A percentile compares a stretch with the other conserved stretches of the same genome.
These are phyloP conservation scores for Lepus europaeus DNA, from an alignment of 2,113 vertebrate species.

Conservation along the genomic window DNA sequence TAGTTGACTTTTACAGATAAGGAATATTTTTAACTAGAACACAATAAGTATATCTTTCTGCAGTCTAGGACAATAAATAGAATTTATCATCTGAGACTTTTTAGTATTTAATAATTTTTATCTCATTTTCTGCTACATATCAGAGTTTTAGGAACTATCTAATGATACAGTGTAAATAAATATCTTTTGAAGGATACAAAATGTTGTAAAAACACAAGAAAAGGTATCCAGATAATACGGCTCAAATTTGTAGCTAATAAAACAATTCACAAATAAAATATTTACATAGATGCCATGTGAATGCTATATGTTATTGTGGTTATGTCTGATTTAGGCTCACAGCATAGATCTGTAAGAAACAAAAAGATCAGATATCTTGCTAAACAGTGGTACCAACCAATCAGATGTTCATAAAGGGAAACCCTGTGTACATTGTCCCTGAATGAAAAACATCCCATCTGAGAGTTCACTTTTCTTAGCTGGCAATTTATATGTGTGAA, in stretches of 20 bases:
- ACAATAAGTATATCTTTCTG: not conserved
- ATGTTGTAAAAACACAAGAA: not conserved
- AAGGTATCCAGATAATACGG: not conserved
- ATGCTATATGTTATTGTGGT: not conserved
- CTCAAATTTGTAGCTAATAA: not conserved
- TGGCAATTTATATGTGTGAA: not conserved
- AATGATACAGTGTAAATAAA: not conserved
- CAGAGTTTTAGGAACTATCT: not conserved
- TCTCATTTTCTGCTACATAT: not conserved
- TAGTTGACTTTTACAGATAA: not conserved
- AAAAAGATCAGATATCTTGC: not conserved
- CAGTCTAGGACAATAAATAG: not conserved
- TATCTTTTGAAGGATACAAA: not conserved
- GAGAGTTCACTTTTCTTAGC: not conserved
- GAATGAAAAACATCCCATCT: not conserved
- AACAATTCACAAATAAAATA: not conserved
- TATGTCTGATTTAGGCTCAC: not conserved
- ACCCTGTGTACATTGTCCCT: not conserved
- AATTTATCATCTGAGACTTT: not conserved
- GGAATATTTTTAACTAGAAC: not conserved
- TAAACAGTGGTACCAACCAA: not conserved
- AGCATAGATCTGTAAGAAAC: not conserved
- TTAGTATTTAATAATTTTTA: slow-evolving; percentile 1
- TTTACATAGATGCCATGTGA: not conserved
- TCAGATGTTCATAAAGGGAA: not conserved